A percentile compares a stretch with the other conserved stretches of the same genome.
Conservation (phyloP, 2,888 invertebrate species). For the Lithophane leautieri region DNA sequence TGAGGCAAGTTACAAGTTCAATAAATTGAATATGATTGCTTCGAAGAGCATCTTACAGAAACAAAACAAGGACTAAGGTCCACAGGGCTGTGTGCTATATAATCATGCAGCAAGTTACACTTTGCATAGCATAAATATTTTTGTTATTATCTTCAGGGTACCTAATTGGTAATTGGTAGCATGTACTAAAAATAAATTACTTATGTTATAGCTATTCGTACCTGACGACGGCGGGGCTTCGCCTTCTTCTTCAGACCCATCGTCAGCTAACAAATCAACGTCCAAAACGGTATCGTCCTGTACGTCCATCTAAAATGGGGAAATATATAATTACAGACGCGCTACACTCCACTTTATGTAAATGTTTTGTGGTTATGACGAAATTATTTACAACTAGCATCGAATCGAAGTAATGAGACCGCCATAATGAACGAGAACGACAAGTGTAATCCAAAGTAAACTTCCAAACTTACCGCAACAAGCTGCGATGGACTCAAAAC, state of each 20-base stretch:
- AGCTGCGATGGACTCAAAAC: constrained; percentile 84
- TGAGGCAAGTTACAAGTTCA: background rate
- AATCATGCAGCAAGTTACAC: constrained; percentile 17
- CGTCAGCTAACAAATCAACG: constrained; percentile 94
- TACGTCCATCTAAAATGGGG: constrained; percentile 86
- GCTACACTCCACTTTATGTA: constrained; percentile 39
- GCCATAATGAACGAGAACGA: constrained; percentile 88
- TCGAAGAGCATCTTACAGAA: background rate
- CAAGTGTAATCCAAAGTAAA: constrained; percentile 82
- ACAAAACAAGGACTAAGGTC: constrained; percentile 19
- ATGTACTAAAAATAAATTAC: background rate
- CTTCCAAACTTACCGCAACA: constrained; percentile 87
- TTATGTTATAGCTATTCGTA: constrained; percentile 77
- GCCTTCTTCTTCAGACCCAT: constrained; percentile 94
- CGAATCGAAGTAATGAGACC: constrained; percentile 80
- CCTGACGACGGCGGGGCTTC: constrained; percentile 91
- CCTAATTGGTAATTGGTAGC: background rate
- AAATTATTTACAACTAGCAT: constrained; percentile 77
- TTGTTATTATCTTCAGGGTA: background rate
- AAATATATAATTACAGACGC: constrained; percentile 42
- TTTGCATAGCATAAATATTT: background rate
- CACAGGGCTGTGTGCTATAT: background rate
- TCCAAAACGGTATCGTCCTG: constrained; percentile 90
- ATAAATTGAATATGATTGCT: background rate
- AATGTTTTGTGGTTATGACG: constrained; percentile 69